Evolutionary conservation across 2,797 vertebrate species (phyloP).

Genomic region (Momotus momota): DNA sequence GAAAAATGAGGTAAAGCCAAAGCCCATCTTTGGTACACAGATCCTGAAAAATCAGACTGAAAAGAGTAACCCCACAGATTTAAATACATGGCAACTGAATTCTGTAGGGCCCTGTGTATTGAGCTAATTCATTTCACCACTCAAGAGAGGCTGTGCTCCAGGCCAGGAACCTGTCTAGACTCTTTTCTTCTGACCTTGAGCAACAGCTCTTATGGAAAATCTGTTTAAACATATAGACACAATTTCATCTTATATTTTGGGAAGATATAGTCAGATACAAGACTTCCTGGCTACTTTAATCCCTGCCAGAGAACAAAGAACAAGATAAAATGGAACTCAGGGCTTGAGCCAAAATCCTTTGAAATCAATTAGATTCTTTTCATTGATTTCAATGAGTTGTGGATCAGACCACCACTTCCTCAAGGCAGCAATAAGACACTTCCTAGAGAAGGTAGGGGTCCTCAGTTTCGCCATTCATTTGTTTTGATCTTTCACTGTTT

Average conservation of each 20-base stretch:
- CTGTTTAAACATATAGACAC: constrained; percentile 4
- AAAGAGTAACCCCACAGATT: not conserved
- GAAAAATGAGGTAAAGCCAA: not conserved
- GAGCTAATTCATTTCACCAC: not conserved
- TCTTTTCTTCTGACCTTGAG: not conserved
- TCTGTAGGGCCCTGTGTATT: not conserved
- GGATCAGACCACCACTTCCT: constrained; percentile 60
- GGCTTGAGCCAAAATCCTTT: constrained; percentile 58
- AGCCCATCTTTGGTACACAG: not conserved
- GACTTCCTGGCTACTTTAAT: constrained; percentile 47
- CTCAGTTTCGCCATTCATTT: constrained; percentile 38
- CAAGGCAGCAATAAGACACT: constrained; percentile 52
- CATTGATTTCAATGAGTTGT: constrained; percentile 56
- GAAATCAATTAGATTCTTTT: constrained; percentile 62
- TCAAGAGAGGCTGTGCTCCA: not conserved
- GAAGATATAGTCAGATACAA: constrained; percentile 1
- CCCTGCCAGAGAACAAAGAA: constrained; percentile 37
- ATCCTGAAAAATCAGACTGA: not conserved
- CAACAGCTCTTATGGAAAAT: not conserved
- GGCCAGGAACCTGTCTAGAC: not conserved
- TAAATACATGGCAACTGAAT: not conserved
- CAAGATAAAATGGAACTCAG: constrained; percentile 44
- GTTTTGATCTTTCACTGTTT: constrained; percentile 51
- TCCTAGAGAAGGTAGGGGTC: constrained; percentile 52
- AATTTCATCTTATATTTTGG: constrained; percentile 30